A percentile compares a stretch with the other conserved stretches of the same genome.
These are phyloP conservation scores for Cuculus canorus DNA, from an alignment of 2,797 vertebrate genomes.

Conservation along the genomic window DNA sequence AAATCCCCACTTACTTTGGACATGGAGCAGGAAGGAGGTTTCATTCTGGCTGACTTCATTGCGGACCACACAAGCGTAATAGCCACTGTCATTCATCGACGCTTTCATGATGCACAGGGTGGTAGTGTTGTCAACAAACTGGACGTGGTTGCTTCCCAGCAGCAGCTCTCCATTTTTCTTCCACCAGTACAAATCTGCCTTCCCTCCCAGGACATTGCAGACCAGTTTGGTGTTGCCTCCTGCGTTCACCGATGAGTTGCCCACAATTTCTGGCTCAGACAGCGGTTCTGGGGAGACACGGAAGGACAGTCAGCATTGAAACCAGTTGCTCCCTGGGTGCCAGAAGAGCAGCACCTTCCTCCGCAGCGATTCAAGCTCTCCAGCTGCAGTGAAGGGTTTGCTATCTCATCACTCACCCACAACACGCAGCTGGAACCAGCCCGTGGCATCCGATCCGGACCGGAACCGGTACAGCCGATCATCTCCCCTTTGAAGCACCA, in stretches of 20 bases:
- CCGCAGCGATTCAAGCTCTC: neutral
- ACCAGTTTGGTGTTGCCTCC: neutral
- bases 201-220: neutral
- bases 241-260: neutral
- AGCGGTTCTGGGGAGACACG: neutral
- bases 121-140: neutral
- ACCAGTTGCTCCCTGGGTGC: fast-evolving
- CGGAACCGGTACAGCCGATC: neutral
- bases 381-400: fast-evolving
- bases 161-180: neutral
- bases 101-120: neutral
- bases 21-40: constrained; percentile 25
- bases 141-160: neutral
- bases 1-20: constrained; percentile 14
- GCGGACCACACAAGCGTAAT: neutral
- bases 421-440: neutral
- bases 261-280: neutral
- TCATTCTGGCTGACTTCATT: constrained; percentile 9
- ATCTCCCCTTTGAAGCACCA: neutral
- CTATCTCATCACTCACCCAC: neutral
- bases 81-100: neutral
- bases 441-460: neutral
- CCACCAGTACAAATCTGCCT: constrained; percentile 1
- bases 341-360: neutral
- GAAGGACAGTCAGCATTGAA: fast-evolving